Percentiles rank a stretch among this genome's conserved stretches.
These are phyloP conservation scores for Leucoraja ocellata DNA, from an alignment of 2,797 vertebrate genomes.

Conservation along the genomic window DNA sequence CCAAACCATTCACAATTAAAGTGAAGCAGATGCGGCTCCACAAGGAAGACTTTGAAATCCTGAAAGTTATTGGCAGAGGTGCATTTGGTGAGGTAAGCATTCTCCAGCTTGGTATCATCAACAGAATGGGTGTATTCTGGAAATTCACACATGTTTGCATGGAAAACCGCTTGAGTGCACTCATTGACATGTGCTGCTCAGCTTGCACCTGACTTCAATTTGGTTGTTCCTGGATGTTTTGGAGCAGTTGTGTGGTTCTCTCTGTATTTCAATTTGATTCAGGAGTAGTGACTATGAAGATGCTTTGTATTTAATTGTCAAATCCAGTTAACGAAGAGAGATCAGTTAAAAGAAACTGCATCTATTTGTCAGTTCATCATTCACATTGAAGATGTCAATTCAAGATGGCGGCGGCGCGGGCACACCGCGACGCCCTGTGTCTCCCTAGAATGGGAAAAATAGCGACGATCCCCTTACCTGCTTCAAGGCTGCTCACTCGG, in stretches of 20 bases:
- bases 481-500: no score
- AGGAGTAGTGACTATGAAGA: background rate
- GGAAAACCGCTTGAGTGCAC: background rate
- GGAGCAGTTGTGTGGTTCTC: background rate
- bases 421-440: no score
- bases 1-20: constrained; percentile 88
- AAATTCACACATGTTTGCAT: background rate
- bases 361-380: background rate
- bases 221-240: constrained; percentile 16
- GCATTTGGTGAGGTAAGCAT: constrained; percentile 92
- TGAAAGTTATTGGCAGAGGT: constrained; percentile 96
- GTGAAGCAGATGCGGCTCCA: constrained; percentile 95
- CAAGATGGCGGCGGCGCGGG: no score
- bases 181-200: background rate
- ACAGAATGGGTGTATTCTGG: background rate
- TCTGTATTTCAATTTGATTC: background rate
- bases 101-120: background rate
- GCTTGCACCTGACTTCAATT: background rate
- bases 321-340: background rate
- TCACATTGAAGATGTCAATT: no score
- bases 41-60: constrained; percentile 97
- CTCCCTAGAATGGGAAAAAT: no score
- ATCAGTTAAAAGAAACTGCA: background rate
- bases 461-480: no score
- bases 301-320: background rate